These are phyloP conservation scores for Tenrec ecaudatus DNA, from an alignment of 2,113 vertebrate genomes.

Conservation along the genomic window DNA sequence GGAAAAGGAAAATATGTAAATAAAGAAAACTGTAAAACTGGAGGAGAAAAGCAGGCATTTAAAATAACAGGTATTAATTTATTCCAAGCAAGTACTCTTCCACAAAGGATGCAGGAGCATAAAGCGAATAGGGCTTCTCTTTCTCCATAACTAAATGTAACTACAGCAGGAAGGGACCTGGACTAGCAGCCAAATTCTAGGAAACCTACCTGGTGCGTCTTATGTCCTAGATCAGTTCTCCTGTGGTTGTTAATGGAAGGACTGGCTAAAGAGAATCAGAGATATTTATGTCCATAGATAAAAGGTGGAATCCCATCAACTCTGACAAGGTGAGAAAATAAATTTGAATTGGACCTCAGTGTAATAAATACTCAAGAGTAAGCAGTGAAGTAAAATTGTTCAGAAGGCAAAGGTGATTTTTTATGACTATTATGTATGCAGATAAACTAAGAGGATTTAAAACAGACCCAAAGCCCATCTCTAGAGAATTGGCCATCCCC, in stretches of 20 bases:
- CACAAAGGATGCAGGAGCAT: too few relatives aligned
- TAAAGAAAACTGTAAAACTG: too few relatives aligned
- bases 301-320: background rate
- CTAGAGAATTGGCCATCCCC: too few relatives aligned
- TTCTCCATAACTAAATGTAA: background rate
- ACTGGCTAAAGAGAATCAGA: too few relatives aligned
- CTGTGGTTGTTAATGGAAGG: too few relatives aligned
- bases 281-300: background rate
- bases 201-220: background rate
- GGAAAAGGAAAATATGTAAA: too few relatives aligned
- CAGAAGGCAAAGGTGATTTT: background rate
- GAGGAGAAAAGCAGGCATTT: too few relatives aligned
- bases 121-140: background rate
- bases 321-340: constrained; percentile 24
- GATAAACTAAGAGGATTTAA: constrained; percentile 18
- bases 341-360: background rate
- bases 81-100: too few relatives aligned
- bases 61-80: too few relatives aligned
- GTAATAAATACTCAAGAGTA: background rate
- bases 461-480: background rate
- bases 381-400: background rate
- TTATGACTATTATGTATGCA: background rate
- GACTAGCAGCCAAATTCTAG: background rate
- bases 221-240: background rate
- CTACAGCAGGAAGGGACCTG: too few relatives aligned